Evolutionary conservation across 2,797 vertebrate species (phyloP).

Genomic region (Alouatta caraya): DNA sequence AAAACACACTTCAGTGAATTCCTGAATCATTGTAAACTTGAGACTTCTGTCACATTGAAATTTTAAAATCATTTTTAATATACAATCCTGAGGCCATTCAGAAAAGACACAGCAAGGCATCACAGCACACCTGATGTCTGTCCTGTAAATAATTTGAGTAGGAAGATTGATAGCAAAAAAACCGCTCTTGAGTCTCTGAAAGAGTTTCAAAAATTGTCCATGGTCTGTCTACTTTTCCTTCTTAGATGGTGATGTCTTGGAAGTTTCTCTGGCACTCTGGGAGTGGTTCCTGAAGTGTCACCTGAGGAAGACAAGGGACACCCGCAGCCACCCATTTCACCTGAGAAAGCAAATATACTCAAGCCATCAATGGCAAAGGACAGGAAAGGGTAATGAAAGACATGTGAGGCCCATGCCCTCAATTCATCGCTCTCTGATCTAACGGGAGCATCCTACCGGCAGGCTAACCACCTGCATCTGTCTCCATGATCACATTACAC

Average conservation of each 20-base stretch:
- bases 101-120: not conserved
- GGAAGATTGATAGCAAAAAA: not conserved
- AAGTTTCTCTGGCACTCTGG: not conserved
- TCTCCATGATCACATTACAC: fast-evolving
- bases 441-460: no score
- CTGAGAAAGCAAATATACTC: not conserved
- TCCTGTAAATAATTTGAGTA: not conserved
- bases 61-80: not conserved
- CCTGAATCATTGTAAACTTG: not conserved
- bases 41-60: not conserved
- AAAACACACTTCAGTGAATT: not conserved
- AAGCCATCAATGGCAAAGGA: not conserved
- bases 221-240: not conserved
- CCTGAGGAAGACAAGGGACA: not conserved
- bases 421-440: not conserved
- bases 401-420: not conserved
- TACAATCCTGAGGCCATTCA: not conserved
- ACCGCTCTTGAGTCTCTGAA: not conserved
- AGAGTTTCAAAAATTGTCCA: not conserved
- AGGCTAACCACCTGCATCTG: fast-evolving
- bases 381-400: not conserved
- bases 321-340: not conserved
- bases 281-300: not conserved
- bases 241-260: not conserved
- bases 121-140: not conserved